Base-by-base conservation (phyloP, 37 sponge, comb jelly and placozoan species). In the Chondrosia reniformis region DNA sequence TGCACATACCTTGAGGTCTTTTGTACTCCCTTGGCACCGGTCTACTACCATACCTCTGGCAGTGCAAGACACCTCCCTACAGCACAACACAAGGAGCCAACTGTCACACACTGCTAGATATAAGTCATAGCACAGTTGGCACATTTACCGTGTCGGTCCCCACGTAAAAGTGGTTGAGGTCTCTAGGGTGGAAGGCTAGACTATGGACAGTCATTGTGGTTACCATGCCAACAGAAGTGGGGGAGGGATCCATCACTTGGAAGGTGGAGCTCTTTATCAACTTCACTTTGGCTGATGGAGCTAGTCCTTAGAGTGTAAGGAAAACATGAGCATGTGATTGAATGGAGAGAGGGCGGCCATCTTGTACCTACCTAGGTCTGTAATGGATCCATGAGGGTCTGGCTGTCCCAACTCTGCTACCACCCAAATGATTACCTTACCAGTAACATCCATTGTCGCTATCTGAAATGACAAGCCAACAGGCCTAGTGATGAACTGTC, bases 231-330 rank as follows among this genome's bases (percentile, higher is more conserved):
- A 69, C 13, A 19, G 72, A 69, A 44, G 44, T 19, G 2, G 43
- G 22, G 19, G 8, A 6, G n/a, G 43, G 40, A 2, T 30, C 61
- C 8, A 17, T 4, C 33, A 69, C 36, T n/a, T 84, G 77, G 12
- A 89, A 34, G 22, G 86, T 46, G 32, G 91, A 75, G 74, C 89
- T 96, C 54, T 79, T 74, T 33, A 93, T 84, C 15, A 96, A 72
- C 49, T 96, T 96, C 13, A 93, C 84, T 27, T 79, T 74, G 2
- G 94, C 97, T 17, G 91, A 89, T 24, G 97, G 97, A 36, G 77
- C 75, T 24, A 96, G 86, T 21, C 94, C 83, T 81, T 19, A 1
- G 40, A 36, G n/a, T n/a, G n/a, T n/a, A n/a, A n/a, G n/a, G n/a
- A n/a, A n/a, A n/a, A n/a, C n/a, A n/a, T n/a, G n/a, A n/a, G n/a